phyloP scores from a whole-genome alignment of 2,888 invertebrate genomes.

The Myopa tessellatipennis region DNA sequence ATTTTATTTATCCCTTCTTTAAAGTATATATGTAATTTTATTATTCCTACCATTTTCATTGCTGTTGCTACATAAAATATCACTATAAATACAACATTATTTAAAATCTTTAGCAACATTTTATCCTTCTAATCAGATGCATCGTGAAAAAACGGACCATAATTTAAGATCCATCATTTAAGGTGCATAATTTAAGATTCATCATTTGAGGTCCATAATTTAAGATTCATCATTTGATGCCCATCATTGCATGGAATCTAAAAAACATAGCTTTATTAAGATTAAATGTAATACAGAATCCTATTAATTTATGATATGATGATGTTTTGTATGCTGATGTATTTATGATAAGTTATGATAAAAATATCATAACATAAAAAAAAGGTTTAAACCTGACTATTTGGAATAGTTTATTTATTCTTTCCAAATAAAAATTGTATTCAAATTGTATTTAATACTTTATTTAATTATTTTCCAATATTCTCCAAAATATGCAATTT shows the following conservation, averaged over 20 bases:
- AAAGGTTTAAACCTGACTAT: too few species aligned
- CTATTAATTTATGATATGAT: background rate
- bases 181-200: too few species aligned
- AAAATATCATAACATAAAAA: too few species aligned
- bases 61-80: background rate
- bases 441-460: background rate
- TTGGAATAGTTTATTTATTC: background rate
- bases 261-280: too few species aligned
- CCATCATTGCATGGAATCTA: too few species aligned
- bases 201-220: too few species aligned
- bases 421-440: background rate
- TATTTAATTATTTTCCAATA: background rate
- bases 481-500: background rate
- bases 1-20: background rate
- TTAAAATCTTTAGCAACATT: conserved; percentile 19
- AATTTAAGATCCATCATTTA: too few species aligned
- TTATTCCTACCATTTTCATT: conserved; percentile 6
- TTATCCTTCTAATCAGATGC: background rate
- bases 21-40: background rate
- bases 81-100: background rate
- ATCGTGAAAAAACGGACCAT: too few species aligned
- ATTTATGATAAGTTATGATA: too few species aligned
- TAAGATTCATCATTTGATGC: too few species aligned
- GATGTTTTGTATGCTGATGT: background rate
- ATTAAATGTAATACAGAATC: too few species aligned